Evolutionary conservation across 53 echinoderm and acorn worm genomes (phyloP).

Genomic region (Arbacia lixula): DNA sequence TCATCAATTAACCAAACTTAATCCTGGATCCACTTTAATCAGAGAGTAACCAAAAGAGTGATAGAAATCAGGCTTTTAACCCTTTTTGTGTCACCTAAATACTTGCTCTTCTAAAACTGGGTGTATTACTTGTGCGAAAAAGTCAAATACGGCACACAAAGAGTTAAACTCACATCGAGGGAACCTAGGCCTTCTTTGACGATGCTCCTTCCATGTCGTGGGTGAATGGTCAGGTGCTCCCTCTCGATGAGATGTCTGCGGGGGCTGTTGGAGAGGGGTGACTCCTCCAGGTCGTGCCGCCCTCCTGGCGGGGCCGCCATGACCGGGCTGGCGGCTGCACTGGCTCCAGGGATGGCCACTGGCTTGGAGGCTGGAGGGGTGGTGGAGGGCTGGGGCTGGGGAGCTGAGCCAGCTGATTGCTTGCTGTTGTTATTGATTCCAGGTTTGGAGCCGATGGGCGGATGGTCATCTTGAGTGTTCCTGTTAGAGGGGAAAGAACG

Average conservation of each 20-base stretch:
- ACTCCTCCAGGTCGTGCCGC: constrained; percentile 70
- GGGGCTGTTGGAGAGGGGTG: constrained; percentile 74
- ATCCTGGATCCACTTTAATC: no score
- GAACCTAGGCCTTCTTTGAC: constrained; percentile 88
- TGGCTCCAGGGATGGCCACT: constrained; percentile 58
- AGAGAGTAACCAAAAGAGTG: no score
- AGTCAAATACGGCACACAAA: background rate
- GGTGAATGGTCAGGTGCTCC: constrained; percentile 94
- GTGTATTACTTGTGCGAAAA: background rate
- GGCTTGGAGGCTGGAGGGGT: constrained; percentile 67
- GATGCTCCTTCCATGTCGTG: constrained; percentile 89
- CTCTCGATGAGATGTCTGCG: constrained; percentile 80
- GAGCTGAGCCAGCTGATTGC: background rate
- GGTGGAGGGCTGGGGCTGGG: constrained; percentile 48
- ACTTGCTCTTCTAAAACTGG: background rate
- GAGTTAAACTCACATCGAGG: constrained; percentile 67
- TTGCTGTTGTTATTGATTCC: constrained; percentile 72
- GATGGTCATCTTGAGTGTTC: constrained; percentile 50
- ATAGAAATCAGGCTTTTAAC: no score
- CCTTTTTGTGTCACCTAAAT: no score
- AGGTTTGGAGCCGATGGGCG: constrained; percentile 39
- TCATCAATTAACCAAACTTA: no score
- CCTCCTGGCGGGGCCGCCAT: constrained; percentile 23
- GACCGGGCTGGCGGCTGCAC: no score
- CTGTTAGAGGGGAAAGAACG: no score